Percentiles rank a stretch among this genome's conserved stretches.
These are phyloP conservation scores for Chaenodraco wilsoni DNA, from an alignment of 2,797 vertebrate species.

Conservation along the genomic window DNA sequence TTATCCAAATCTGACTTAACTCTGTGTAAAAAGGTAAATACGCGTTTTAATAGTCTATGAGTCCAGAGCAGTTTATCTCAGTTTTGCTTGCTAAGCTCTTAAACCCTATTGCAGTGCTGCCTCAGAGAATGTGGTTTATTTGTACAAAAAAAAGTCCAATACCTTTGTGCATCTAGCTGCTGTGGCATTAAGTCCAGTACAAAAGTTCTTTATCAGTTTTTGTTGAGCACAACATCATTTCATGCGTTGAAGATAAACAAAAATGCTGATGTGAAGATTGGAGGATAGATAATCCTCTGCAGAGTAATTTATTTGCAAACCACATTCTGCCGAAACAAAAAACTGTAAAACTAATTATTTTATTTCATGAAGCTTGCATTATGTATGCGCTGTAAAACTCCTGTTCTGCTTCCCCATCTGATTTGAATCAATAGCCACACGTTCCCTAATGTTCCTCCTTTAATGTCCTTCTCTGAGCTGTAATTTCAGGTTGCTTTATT, in stretches of 20 bases:
- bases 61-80: background rate
- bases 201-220: conserved; percentile 39
- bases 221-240: conserved; percentile 2
- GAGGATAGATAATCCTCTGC: conserved; percentile 27
- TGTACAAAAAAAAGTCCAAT: conserved; percentile 2
- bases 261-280: conserved; percentile 53
- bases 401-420: conserved; percentile 8
- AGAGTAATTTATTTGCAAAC: conserved; percentile 28
- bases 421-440: conserved; percentile 57
- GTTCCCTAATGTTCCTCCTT: conserved; percentile 53
- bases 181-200: conserved; percentile 22
- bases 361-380: conserved; percentile 44
- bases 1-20: too few relatives aligned
- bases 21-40: too few relatives aligned
- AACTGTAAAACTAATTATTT: conserved; percentile 57
- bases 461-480: conserved; percentile 63
- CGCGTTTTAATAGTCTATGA: background rate
- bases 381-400: conserved; percentile 40
- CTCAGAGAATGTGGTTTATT: conserved; percentile 37
- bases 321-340: conserved; percentile 30
- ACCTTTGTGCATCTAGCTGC: conserved; percentile 31
- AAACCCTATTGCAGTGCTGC: background rate
- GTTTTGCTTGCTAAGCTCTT: background rate
- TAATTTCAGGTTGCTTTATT: conserved; percentile 70
- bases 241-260: conserved; percentile 26